Evolutionary conservation across 2,113 vertebrate genomes (phyloP).

Genomic region (Sciurus niger): DNA sequence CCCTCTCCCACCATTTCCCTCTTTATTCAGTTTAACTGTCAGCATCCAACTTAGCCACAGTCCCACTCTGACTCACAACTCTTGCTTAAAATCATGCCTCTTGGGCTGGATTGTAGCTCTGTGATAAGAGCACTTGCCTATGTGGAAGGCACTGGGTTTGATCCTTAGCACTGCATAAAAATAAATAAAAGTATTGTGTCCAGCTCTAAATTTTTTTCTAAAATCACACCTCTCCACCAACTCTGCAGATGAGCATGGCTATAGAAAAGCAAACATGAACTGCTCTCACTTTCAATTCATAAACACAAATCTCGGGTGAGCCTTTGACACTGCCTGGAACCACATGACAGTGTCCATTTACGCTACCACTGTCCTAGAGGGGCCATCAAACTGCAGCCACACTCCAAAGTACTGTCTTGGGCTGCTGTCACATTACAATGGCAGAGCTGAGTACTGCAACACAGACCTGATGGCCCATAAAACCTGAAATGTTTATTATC

Average conservation of each 20-base stretch:
- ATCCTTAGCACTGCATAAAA: too few species aligned
- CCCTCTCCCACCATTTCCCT: neutral
- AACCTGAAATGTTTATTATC: neutral
- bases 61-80: neutral
- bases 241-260: neutral
- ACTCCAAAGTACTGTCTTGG: rapidly evolving
- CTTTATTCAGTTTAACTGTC: neutral
- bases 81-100: neutral
- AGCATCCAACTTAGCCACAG: neutral
- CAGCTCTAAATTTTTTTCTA: too few species aligned
- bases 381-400: neutral
- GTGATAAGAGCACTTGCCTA: too few species aligned
- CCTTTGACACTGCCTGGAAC: neutral
- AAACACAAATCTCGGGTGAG: neutral
- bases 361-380: neutral
- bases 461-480: neutral
- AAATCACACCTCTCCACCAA: neutral
- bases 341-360: neutral
- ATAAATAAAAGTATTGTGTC: too few species aligned
- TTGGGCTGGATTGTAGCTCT: too few species aligned
- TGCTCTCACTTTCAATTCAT: neutral
- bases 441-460: neutral
- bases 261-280: neutral
- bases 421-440: neutral
- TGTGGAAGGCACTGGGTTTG: too few species aligned